These are phyloP conservation scores for Pteropus rufus DNA, from an alignment of 2,797 vertebrate genomes.

Conservation along the genomic window DNA sequence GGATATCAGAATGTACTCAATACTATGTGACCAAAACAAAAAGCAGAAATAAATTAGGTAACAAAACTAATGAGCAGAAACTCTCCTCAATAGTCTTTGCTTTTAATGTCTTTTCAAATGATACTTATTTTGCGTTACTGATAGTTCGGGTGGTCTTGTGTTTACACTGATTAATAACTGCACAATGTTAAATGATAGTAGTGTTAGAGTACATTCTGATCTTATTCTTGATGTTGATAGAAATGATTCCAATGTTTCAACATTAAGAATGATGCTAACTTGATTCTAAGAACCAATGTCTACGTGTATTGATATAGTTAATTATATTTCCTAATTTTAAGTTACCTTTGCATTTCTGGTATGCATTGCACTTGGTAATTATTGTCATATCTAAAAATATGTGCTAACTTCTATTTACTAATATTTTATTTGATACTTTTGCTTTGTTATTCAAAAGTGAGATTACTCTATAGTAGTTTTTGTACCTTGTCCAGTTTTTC, in stretches of 20 bases:
- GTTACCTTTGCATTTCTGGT: not conserved
- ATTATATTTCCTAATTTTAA: not conserved
- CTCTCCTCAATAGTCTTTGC: not conserved
- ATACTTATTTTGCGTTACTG: not conserved
- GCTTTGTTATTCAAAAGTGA: constrained; percentile 31
- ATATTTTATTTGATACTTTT: constrained; percentile 23
- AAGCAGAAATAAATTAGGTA: not conserved
- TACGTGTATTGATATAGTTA: not conserved
- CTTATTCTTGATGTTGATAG: not conserved
- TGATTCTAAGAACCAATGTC: not conserved
- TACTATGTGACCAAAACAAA: not conserved
- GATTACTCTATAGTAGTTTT: not conserved
- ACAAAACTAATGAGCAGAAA: not conserved
- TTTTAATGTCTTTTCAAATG: not conserved
- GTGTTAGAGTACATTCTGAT: not conserved
- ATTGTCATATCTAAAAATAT: not conserved
- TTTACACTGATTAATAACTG: not conserved
- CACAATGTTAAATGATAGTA: not conserved
- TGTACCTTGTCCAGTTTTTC: not conserved
- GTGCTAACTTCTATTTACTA: not conserved
- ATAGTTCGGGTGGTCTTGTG: not conserved
- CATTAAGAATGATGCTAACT: not conserved
- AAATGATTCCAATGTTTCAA: not conserved
- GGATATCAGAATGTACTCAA: not conserved
- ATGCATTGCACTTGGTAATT: not conserved